These are phyloP conservation scores for Aphidoletes aphidimyza DNA, from an alignment of 2,888 invertebrate genomes.

Conservation along the genomic window DNA sequence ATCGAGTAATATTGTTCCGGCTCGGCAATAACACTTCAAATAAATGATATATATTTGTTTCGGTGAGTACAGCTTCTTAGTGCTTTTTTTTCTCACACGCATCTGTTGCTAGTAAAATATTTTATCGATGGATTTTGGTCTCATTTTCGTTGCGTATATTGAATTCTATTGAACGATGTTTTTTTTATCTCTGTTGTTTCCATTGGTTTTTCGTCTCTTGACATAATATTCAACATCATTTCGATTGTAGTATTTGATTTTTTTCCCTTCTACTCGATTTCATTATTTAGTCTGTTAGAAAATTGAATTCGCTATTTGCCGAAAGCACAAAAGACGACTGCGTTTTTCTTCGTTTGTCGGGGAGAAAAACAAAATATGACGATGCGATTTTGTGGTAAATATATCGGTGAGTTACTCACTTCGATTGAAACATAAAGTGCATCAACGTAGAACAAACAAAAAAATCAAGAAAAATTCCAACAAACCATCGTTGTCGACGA, in stretches of 20 bases:
- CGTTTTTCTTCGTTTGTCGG: too few species aligned
- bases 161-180: neutral
- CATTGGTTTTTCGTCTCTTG: too few species aligned
- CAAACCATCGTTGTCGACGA: too few species aligned
- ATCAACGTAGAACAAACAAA: neutral
- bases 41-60: slow-evolving; percentile 42
- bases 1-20: slow-evolving; percentile 34
- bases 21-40: slow-evolving; percentile 48
- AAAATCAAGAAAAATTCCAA: neutral
- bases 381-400: neutral
- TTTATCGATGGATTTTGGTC: slow-evolving; percentile 26
- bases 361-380: neutral
- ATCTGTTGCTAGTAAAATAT: slow-evolving; percentile 50
- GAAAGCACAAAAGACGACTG: neutral
- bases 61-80: slow-evolving; percentile 46
- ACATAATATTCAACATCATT: neutral
- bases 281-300: neutral
- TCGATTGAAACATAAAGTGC: slow-evolving; percentile 24
- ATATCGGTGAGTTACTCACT: neutral
- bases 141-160: slow-evolving; percentile 39
- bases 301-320: neutral
- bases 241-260: neutral
- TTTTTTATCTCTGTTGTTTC: too few species aligned
- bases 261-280: neutral
- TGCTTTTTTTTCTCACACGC: too few species aligned